A percentile compares a stretch with the other conserved stretches of the same genome.
Evolutionary conservation across 2,797 vertebrate genomes (phyloP).

Genomic region (Salmo trutta): DNA sequence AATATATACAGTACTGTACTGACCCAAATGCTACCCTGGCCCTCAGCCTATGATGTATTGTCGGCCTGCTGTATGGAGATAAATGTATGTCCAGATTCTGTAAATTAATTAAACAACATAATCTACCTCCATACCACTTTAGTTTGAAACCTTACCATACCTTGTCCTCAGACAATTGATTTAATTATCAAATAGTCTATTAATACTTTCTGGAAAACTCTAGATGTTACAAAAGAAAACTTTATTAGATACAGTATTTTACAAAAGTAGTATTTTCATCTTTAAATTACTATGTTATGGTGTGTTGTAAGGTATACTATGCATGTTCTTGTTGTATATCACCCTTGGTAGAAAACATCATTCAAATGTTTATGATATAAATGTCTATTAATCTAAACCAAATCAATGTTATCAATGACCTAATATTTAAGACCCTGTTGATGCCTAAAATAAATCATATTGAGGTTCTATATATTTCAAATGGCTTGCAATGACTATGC

Average conservation of each 20-base stretch:
- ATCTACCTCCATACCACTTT: neutral
- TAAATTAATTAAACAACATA: neutral
- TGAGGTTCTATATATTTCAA: neutral
- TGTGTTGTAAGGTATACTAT: neutral
- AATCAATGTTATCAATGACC: neutral
- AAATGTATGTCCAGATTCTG: neutral
- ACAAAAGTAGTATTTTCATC: neutral
- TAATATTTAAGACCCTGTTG: neutral
- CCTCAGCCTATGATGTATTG: neutral
- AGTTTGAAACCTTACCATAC: neutral
- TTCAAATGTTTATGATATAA: neutral
- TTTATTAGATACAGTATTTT: neutral
- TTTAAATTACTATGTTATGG: neutral
- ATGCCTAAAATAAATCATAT: neutral
- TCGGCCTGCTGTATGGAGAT: neutral
- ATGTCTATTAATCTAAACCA: neutral
- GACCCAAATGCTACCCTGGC: neutral
- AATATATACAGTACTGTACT: neutral
- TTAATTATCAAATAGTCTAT: neutral
- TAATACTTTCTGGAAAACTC: neutral
- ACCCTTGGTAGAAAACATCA: neutral
- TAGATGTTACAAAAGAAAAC: neutral
- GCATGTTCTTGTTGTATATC: neutral
- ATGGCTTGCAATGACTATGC: neutral
- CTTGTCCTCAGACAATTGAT: neutral